Evolutionary conservation across 2,113 vertebrate genomes (phyloP).

Genomic region (Rhadina sibilatrix): DNA sequence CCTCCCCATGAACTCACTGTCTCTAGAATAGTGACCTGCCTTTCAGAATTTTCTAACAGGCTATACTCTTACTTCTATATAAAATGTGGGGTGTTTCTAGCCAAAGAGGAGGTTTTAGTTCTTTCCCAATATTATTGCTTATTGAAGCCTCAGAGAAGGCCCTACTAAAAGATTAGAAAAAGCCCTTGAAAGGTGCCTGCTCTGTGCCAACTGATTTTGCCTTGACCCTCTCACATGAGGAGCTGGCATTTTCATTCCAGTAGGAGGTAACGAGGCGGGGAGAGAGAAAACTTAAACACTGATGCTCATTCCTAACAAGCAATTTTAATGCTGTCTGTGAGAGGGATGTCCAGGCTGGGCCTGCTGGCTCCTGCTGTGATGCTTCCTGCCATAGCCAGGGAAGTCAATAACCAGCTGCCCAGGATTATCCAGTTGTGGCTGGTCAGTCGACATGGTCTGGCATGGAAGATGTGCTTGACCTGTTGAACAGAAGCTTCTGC

Average conservation of each 20-base stretch:
- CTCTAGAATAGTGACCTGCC: slow-evolving; percentile 28
- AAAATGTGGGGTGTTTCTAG: neutral
- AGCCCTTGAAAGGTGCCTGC: neutral
- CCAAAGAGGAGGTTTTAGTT: neutral
- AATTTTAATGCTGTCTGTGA: neutral
- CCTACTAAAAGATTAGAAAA: neutral
- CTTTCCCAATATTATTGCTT: neutral
- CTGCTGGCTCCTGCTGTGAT: neutral
- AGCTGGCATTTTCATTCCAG: neutral
- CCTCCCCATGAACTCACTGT: neutral
- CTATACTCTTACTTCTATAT: neutral
- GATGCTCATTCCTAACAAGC: neutral
- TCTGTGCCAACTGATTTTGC: neutral
- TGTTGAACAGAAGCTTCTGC: neutral
- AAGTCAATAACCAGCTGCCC: neutral
- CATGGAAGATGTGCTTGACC: neutral
- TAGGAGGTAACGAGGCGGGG: neutral
- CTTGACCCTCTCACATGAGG: neutral
- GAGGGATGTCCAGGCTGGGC: neutral
- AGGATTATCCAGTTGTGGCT: neutral
- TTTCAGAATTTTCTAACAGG: slow-evolving; percentile 31
- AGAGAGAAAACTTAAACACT: neutral
- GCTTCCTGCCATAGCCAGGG: neutral
- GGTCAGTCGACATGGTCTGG: neutral
- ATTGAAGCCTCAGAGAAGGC: neutral